Base-by-base conservation (phyloP, 2,797 vertebrate genomes). In the Lepus oiostolus region DNA sequence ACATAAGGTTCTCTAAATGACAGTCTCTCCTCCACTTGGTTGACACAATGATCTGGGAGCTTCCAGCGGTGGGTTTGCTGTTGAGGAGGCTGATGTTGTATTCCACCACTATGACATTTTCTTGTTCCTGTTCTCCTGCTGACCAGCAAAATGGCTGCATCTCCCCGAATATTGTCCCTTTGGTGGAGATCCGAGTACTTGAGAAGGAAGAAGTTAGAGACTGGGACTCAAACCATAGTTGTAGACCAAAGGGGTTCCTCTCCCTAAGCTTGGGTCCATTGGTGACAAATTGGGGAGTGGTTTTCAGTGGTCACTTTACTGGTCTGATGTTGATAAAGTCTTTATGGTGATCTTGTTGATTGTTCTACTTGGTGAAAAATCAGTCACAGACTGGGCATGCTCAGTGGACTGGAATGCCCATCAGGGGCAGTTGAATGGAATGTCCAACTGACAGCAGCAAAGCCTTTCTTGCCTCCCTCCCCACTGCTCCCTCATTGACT, bases 351-450 rank as follows among this genome's bases (percentile, higher is more conserved):
- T 63, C 83, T 88, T 91, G 85, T 35, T 91, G 87, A 83, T 91
- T 93, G 91, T 96, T 97, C 90, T 94, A 79, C 95, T 96, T 96
- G 92, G 92, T 92, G 63, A 58, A 96, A 92, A 94, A 54, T 93
- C 72, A 93, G 88, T 94, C 95, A 65, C 94, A 52, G 84, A 85
- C 85, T 91, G 94, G 72, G 90, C 94, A 95, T 38, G 96, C 94
- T 96, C 97, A 97, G 92, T 94, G 85, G 72, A 21, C 32, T 3
- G 60, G 97, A 97, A 97, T 79, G 83, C 38, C 76, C 21, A 32
- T 68, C 86, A 90, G 58, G 85, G 96, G 88, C 97, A 97, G 97
- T 97, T 97, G 97, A 91, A 75, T 93, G 86, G 96, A 97, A 97
- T 71, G 85, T 89, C 95, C 86, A 97, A 96, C 95, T 52, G 97